Conservation (phyloP, 2,113 vertebrate genomes). For the Sylvietta virens region DNA sequence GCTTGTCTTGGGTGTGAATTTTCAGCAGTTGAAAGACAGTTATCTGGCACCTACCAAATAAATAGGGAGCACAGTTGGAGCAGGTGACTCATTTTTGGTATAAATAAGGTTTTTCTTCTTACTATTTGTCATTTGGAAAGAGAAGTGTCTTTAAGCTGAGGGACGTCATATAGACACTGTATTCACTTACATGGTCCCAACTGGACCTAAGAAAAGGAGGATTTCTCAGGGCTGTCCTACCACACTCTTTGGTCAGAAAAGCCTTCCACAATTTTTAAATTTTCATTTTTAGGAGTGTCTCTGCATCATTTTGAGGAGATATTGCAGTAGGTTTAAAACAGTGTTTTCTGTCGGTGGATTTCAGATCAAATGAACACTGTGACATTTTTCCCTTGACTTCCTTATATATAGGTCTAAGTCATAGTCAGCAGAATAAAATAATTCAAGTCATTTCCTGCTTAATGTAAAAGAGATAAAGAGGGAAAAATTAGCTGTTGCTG, state of each 20-base stretch:
- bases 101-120: background rate
- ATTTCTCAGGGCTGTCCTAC: background rate
- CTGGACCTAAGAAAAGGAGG: background rate
- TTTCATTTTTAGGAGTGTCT: background rate
- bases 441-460: background rate
- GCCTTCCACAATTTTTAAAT: background rate
- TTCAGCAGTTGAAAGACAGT: conserved; percentile 14
- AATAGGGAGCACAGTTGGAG: background rate
- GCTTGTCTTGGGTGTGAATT: conserved; percentile 42
- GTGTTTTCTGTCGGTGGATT: background rate
- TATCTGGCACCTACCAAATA: conserved; percentile 12
- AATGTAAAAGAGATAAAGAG: background rate
- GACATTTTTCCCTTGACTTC: background rate
- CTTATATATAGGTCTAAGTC: background rate
- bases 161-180: background rate
- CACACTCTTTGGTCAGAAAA: background rate
- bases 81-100: background rate
- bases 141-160: background rate
- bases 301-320: background rate
- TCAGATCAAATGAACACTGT: background rate
- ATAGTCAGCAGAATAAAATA: background rate
- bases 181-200: background rate
- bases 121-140: background rate
- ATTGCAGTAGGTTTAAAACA: background rate
- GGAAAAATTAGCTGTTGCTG: background rate